Percentiles rank a stretch among this genome's conserved stretches.
Evolutionary conservation across 2,888 invertebrate genomes (phyloP).

Genomic region (Dendrolimus pini): DNA sequence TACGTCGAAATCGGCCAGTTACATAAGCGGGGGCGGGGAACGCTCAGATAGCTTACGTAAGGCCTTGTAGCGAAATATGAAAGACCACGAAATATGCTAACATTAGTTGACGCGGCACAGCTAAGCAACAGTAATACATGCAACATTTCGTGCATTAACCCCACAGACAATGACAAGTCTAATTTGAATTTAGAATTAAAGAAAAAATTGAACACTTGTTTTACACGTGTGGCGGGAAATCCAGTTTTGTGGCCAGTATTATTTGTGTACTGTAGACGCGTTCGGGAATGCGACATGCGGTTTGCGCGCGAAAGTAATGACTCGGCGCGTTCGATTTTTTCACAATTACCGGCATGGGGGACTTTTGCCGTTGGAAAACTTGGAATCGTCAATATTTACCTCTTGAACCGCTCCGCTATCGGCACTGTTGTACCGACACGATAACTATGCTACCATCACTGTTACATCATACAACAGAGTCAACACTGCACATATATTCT

Average conservation of each 20-base stretch:
- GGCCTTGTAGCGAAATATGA: slow-evolving; percentile 11
- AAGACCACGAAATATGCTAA: slow-evolving; percentile 5
- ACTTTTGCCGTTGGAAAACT: slow-evolving; percentile 15
- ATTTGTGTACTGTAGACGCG: not conserved
- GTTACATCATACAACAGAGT: slow-evolving; percentile 33
- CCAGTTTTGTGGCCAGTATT: not conserved
- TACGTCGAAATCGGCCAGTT: slow-evolving; percentile 49
- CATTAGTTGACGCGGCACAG: not conserved
- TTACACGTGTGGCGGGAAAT: not conserved
- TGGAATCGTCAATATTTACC: slow-evolving; percentile 60
- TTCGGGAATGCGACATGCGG: slow-evolving; percentile 3
- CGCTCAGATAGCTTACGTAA: slow-evolving; percentile 61
- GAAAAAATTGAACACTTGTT: not conserved
- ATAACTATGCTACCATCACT: slow-evolving; percentile 31
- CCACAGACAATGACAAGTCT: too few species aligned
- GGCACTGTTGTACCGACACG: slow-evolving; percentile 37
- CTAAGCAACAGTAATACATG: not conserved
- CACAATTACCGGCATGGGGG: slow-evolving; percentile 22
- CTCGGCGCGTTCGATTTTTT: slow-evolving; percentile 22
- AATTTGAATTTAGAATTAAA: not conserved
- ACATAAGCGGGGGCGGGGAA: slow-evolving; percentile 63
- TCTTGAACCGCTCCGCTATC: slow-evolving; percentile 42
- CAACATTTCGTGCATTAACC: not conserved
- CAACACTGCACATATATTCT: slow-evolving; percentile 14
- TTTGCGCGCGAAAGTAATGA: slow-evolving; percentile 10